phyloP scores from a whole-genome alignment of 2,797 vertebrate genomes.

The Rhinophrynus dorsalis region DNA sequence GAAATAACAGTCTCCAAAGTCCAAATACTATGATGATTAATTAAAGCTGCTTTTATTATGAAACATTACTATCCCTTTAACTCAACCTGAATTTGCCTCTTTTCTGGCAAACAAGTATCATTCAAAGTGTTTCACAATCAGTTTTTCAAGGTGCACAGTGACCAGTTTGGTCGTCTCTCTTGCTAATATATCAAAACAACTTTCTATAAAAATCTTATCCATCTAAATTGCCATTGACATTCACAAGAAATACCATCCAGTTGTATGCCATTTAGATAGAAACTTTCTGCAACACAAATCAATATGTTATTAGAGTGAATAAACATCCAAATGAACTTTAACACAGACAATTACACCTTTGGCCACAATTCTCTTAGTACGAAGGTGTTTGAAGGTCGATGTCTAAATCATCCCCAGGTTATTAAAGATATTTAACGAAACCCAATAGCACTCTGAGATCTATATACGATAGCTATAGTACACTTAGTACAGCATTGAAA shows the following conservation, averaged over 20 bases:
- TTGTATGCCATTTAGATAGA: slow-evolving; percentile 3
- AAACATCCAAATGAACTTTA: slow-evolving; percentile 46
- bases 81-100: too few species aligned
- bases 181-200: too few species aligned
- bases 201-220: slow-evolving; percentile 1
- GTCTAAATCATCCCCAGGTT: slow-evolving; percentile 20
- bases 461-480: neutral
- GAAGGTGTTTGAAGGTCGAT: slow-evolving; percentile 16
- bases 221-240: neutral
- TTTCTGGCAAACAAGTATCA: too few species aligned
- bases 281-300: slow-evolving; percentile 41
- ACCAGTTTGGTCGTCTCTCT: too few species aligned
- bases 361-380: slow-evolving; percentile 37
- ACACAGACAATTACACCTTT: slow-evolving; percentile 45
- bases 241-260: slow-evolving; percentile 7
- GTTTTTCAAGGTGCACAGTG: too few species aligned
- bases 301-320: slow-evolving; percentile 46
- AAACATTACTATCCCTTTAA: too few species aligned
- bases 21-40: too few species aligned
- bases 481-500: neutral
- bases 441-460: neutral
- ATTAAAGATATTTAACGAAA: slow-evolving; percentile 30
- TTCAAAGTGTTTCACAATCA: too few species aligned
- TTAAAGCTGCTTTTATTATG: too few species aligned
- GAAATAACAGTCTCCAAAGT: too few species aligned